Base-by-base conservation (phyloP, 2,888 invertebrate species). In the Acronicta psi region DNA sequence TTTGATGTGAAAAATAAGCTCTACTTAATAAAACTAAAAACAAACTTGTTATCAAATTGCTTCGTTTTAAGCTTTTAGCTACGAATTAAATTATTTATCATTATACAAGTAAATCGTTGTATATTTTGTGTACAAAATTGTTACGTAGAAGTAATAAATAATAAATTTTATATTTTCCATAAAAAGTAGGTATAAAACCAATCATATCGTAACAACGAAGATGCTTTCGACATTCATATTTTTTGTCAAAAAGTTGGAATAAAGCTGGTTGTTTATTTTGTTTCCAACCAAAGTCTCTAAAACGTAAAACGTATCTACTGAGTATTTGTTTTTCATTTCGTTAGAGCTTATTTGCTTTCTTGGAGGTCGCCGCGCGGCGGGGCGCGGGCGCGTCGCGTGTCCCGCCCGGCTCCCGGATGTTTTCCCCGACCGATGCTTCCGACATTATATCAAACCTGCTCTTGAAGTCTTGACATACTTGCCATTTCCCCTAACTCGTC, bases 261-360 rank as follows among this genome's bases (percentile, higher is more conserved):
- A 36, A 52, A 71, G 55, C 23, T 51, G 50, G 60, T 43, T 55
- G 18, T 66, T 57, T 71, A 63, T 63, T 60, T 67, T 51, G 41
- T 59, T 50, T 56, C 47, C 36, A 42, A 56, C 57, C 41, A 61
- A 72, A 72, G 55, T 55, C 37, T 75, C 73, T 65, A 69, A 73
- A 74, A 59, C 56, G 54, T 56, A 57, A 47, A 59, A 65, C 18
- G 52, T 63, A 65, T 59, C 59, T 58, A 49, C 50, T 41, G 44
- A 60, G 57, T 83, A 79, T 83, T 82, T 85, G 79, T 81, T 79
- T 82, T 85, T 80, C 79, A 81, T 84, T 80, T 78, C 71, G 77
- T 78, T 77, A 77, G 63, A 73, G 73, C 71, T 75, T 80, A 79
- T 85, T 85, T 81, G 75, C 76, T 63, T 60, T 75, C 67, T 69